Evolutionary conservation across 2,113 vertebrate species (phyloP).

Genomic region (Forbesichthys papilliferus): DNA sequence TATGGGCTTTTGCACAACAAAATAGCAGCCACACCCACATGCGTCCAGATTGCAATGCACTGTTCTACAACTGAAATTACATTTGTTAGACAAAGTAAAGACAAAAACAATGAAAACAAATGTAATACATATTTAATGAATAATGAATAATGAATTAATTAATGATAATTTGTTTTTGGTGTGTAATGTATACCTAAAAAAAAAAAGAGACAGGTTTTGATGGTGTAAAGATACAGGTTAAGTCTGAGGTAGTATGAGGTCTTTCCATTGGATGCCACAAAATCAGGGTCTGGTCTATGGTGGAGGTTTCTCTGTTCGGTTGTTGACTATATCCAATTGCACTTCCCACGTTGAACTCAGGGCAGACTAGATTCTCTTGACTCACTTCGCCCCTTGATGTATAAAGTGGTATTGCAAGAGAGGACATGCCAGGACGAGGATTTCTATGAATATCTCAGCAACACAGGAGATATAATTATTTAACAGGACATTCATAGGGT

Average conservation of each 20-base stretch:
- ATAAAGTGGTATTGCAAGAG: no score
- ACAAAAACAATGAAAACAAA: not conserved
- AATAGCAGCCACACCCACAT: no score
- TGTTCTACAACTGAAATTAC: no score
- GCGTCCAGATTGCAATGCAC: no score
- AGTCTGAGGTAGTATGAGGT: slow-evolving; percentile 46
- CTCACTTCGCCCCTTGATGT: no score
- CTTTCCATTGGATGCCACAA: slow-evolving; percentile 48
- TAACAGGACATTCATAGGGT: not conserved
- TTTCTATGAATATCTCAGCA: slow-evolving; percentile 2
- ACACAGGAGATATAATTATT: no score
- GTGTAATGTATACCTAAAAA: slow-evolving; percentile 56
- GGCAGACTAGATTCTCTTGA: no score
- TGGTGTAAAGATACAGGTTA: slow-evolving; percentile 51
- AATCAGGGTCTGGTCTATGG: slow-evolving; percentile 44
- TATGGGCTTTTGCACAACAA: no score
- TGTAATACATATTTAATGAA: slow-evolving; percentile 24
- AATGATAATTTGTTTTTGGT: slow-evolving; percentile 19
- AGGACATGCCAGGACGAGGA: no score
- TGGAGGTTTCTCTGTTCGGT: not conserved
- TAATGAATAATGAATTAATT: not conserved
- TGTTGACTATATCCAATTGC: slow-evolving; percentile 29
- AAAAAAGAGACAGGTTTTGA: slow-evolving; percentile 19
- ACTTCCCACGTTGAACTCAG: not conserved
- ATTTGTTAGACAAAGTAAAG: no score